Evolutionary conservation across 2,113 vertebrate genomes (phyloP).

Genomic region (Cryptomyrus ogoouensis): DNA sequence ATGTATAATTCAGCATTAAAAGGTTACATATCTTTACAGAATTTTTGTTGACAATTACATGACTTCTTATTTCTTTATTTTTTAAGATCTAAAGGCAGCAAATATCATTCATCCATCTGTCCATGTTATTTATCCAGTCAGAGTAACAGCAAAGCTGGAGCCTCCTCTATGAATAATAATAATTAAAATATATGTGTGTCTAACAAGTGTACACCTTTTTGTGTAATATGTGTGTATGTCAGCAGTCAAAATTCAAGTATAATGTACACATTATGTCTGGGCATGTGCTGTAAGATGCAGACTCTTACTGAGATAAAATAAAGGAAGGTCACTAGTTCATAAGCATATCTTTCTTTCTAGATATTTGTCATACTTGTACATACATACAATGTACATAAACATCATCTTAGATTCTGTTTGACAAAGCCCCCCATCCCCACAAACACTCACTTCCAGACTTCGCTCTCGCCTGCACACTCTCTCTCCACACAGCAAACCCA

Average conservation of each 20-base stretch:
- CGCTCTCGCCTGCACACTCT: conserved; percentile 32
- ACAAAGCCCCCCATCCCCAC: conserved; percentile 5
- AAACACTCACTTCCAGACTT: conserved; percentile 19
- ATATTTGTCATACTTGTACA: neutral
- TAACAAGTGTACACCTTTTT: neutral
- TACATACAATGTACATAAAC: conserved; percentile 18
- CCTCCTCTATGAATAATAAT: neutral
- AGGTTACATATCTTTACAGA: neutral
- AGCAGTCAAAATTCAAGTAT: neutral
- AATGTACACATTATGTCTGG: neutral
- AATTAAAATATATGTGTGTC: neutral
- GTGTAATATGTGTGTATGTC: neutral
- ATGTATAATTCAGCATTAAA: neutral
- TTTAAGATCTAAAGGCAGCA: neutral
- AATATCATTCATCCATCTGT: neutral
- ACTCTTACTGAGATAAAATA: neutral
- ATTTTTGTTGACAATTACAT: neutral
- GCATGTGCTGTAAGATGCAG: neutral
- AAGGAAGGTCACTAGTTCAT: neutral
- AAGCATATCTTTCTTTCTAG: neutral
- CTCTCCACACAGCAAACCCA: conserved; percentile 38
- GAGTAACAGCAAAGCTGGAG: neutral
- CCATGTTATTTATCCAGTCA: neutral
- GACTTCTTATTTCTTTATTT: neutral
- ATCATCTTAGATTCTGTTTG: conserved; percentile 7